These are phyloP conservation scores for Anthopleura xanthogrammica DNA, from an alignment of 92 coral and sea anemone genomes.

Conservation along the genomic window DNA sequence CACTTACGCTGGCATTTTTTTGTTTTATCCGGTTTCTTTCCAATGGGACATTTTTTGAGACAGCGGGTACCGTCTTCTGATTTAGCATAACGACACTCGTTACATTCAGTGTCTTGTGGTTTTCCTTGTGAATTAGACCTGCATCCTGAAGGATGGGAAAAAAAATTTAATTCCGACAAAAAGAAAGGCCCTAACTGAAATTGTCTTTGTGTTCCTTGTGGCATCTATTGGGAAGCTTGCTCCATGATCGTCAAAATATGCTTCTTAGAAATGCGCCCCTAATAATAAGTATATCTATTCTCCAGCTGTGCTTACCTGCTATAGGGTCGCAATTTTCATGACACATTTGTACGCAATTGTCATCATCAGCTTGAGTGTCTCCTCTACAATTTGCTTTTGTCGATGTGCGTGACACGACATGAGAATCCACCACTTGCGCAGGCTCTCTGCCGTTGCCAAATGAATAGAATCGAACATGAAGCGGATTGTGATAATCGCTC, in stretches of 20 bases:
- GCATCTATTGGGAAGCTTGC: no score
- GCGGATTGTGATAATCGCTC: background rate
- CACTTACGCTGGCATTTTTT: background rate
- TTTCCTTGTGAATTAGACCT: constrained; percentile 16
- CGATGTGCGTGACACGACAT: background rate
- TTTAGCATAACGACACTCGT: constrained; percentile 20
- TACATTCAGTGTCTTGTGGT: constrained; percentile 37
- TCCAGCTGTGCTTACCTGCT: background rate
- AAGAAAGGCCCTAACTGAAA: no score
- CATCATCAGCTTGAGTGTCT: background rate
- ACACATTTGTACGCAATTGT: background rate
- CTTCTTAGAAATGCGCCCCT: no score
- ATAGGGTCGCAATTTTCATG: constrained; percentile 1
- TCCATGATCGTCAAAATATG: background rate
- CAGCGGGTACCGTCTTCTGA: background rate
- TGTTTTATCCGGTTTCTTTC: background rate
- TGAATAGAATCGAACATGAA: constrained; percentile 32
- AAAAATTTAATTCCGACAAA: background rate
- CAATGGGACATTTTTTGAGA: background rate
- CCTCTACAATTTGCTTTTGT: background rate
- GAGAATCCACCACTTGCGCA: constrained; percentile 22
- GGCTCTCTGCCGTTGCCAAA: constrained; percentile 43
- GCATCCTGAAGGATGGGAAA: constrained; percentile 25
- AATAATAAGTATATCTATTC: no score
- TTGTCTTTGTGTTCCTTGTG: no score